Evolutionary conservation across 2,797 vertebrate genomes (phyloP).

Genomic region (Gobionotothen gibberifrons): DNA sequence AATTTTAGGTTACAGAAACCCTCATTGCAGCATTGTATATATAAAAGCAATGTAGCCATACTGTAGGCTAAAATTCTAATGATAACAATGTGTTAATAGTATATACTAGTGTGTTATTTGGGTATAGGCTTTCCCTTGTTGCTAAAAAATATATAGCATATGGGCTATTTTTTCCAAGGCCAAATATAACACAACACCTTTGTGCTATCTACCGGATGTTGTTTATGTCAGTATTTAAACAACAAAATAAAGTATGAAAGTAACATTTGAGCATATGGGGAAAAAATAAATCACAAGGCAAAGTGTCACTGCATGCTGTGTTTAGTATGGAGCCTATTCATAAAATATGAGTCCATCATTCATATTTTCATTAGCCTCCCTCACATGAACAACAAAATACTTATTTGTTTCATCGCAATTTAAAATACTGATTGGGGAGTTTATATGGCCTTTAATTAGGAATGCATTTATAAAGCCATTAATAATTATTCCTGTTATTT

Average conservation of each 20-base stretch:
- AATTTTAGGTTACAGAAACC: not conserved
- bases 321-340: not conserved
- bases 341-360: slow-evolving; percentile 1
- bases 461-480: slow-evolving; percentile 2
- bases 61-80: fast-evolving
- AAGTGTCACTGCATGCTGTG: not conserved
- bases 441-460: not conserved
- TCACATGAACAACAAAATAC: not conserved
- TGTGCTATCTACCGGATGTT: not conserved
- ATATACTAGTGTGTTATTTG: too few species aligned
- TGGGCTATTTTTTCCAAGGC: too few species aligned
- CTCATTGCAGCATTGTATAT: not conserved
- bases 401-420: not conserved
- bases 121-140: too few species aligned
- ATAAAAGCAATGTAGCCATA: not conserved
- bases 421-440: not conserved
- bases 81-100: not conserved
- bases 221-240: not conserved
- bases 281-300: not conserved
- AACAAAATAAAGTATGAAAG: not conserved
- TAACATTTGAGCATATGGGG: not conserved
- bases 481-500: not conserved
- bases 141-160: too few species aligned
- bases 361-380: not conserved
- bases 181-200: not conserved